A percentile compares a stretch with the other conserved stretches of the same genome.
Conservation (phyloP, 2,797 vertebrate species). For the Steatocranus sp. region DNA sequence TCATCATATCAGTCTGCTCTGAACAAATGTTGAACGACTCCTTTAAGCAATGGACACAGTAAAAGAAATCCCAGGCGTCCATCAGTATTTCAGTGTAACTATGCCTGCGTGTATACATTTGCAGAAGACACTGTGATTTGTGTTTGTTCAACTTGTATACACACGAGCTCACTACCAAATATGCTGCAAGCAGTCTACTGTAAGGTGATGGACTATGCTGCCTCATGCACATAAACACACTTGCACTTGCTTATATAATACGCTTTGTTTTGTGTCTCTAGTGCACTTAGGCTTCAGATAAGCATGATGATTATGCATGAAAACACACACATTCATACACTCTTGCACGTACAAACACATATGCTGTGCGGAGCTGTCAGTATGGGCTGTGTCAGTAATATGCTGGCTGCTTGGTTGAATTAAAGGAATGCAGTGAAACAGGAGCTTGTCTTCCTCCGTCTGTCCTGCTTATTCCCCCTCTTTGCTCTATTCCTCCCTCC, state of each 20-base stretch:
- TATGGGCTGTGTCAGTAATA: conserved; percentile 76
- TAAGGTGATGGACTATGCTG: background rate
- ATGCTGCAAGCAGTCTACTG: background rate
- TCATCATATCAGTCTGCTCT: background rate
- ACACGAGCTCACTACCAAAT: conserved; percentile 24
- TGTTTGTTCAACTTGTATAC: conserved; percentile 37
- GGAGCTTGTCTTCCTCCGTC: conserved; percentile 42
- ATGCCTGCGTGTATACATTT: background rate
- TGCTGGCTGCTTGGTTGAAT: conserved; percentile 77
- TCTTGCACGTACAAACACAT: background rate
- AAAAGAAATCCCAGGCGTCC: background rate
- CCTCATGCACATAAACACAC: conserved; percentile 13
- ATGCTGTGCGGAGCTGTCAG: conserved; percentile 65
- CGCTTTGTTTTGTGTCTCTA: background rate
- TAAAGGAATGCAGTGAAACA: conserved; percentile 79
- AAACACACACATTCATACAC: background rate
- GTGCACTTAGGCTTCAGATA: background rate
- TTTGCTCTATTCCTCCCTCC: background rate
- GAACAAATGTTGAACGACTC: background rate
- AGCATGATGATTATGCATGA: background rate
- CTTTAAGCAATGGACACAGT: background rate
- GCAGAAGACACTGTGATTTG: conserved; percentile 12
- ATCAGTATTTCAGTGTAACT: background rate
- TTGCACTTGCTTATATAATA: conserved; percentile 16
- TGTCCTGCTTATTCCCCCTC: conserved; percentile 12